A percentile compares a stretch with the other conserved stretches of the same genome.
phyloP scores from a whole-genome alignment of 2,113 vertebrate species.

The Scytalopus superciliaris region DNA sequence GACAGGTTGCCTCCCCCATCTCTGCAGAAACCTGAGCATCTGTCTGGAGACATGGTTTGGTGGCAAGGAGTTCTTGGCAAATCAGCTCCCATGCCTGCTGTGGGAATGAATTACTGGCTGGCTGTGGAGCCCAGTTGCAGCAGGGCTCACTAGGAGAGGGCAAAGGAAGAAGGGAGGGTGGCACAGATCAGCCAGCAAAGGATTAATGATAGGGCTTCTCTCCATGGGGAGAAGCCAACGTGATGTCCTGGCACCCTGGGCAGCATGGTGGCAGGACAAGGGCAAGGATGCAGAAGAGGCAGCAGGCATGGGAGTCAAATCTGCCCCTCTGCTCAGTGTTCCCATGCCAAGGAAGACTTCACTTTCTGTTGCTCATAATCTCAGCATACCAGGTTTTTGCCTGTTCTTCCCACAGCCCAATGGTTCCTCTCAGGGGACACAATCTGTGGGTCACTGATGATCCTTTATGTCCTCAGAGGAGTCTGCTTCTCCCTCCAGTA shows the following conservation, averaged over 20 bases:
- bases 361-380: not conserved
- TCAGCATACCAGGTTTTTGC: not conserved
- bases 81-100: not conserved
- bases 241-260: not conserved
- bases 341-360: not conserved
- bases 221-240: not conserved
- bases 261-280: not conserved
- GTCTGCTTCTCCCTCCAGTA: not conserved
- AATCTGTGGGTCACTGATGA: not conserved
- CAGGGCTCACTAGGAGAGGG: not conserved
- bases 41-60: not conserved
- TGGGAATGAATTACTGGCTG: not conserved
- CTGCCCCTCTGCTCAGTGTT: not conserved
- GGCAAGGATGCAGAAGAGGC: not conserved
- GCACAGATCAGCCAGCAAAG: not conserved
- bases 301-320: not conserved
- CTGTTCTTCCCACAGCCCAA: not conserved
- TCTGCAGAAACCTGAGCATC: not conserved
- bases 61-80: not conserved
- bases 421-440: not conserved
- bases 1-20: not conserved
- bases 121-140: not conserved
- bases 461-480: not conserved
- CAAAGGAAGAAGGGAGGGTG: not conserved
- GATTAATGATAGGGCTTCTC: not conserved